These are phyloP conservation scores for Fulica atra DNA, from an alignment of 2,113 vertebrate species.

Conservation along the genomic window DNA sequence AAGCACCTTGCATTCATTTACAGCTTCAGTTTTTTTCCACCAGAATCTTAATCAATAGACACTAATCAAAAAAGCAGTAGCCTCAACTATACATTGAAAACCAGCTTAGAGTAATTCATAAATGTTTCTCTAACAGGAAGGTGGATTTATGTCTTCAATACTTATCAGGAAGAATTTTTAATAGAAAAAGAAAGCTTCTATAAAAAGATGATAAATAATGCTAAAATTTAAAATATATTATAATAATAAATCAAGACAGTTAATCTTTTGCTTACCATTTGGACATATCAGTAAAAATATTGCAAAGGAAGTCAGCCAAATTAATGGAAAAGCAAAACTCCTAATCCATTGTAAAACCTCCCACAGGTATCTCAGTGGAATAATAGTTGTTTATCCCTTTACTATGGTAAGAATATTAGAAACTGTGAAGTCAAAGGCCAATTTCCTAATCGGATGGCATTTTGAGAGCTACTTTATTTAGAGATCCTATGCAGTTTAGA, in stretches of 20 bases:
- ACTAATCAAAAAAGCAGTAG: constrained; percentile 24
- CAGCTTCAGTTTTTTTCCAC: not conserved
- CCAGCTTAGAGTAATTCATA: not conserved
- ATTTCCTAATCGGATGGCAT: constrained; percentile 56
- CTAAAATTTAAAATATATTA: not conserved
- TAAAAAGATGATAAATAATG: not conserved
- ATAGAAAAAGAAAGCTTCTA: not conserved
- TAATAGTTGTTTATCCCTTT: constrained; percentile 47
- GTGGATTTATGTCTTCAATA: not conserved
- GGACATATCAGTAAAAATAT: not conserved
- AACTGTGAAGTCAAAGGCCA: constrained; percentile 50
- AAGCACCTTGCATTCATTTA: constrained; percentile 6
- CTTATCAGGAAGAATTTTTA: constrained; percentile 6
- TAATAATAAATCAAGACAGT: not conserved
- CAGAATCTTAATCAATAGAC: not conserved
- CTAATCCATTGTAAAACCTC: not conserved
- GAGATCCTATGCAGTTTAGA: constrained; percentile 65
- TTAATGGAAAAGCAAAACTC: constrained; percentile 26
- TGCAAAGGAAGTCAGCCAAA: constrained; percentile 12
- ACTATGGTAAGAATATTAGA: constrained; percentile 42
- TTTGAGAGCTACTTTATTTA: constrained; percentile 64
- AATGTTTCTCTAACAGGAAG: not conserved
- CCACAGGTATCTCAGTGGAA: not conserved
- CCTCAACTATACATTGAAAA: not conserved
- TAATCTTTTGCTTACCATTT: not conserved